These are phyloP conservation scores for Tringa solitaria DNA, from an alignment of 2,113 vertebrate genomes.

Conservation along the genomic window DNA sequence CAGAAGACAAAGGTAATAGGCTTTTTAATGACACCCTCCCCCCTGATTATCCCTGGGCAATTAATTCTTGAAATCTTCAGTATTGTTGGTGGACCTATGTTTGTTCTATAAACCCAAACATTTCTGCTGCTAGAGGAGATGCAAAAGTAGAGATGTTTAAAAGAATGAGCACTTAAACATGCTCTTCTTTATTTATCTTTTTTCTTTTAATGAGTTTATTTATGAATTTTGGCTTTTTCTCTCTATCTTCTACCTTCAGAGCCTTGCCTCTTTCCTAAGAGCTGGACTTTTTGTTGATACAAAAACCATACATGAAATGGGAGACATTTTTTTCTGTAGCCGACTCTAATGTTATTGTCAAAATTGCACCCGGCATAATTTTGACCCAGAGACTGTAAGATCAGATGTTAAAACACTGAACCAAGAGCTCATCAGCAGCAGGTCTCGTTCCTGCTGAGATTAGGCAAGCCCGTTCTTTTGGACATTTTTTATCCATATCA, in stretches of 20 bases:
- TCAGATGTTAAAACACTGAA: conserved; percentile 36
- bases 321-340: background rate
- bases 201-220: background rate
- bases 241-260: conserved; percentile 3
- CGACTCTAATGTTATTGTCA: background rate
- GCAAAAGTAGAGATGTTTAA: background rate
- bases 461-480: background rate
- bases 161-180: background rate
- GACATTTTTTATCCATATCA: conserved; percentile 10
- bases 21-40: background rate
- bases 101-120: background rate
- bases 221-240: background rate
- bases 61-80: background rate
- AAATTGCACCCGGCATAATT: background rate
- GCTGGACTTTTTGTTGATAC: background rate
- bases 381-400: background rate
- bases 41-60: background rate
- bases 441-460: conserved; percentile 13
- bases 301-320: background rate
- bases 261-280: background rate
- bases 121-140: background rate
- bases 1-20: background rate
- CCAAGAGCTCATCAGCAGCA: conserved; percentile 28
- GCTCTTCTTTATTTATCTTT: background rate
- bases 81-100: background rate